Evolutionary conservation across 2,797 vertebrate species (phyloP).

Genomic region (Ceryle rudis): DNA sequence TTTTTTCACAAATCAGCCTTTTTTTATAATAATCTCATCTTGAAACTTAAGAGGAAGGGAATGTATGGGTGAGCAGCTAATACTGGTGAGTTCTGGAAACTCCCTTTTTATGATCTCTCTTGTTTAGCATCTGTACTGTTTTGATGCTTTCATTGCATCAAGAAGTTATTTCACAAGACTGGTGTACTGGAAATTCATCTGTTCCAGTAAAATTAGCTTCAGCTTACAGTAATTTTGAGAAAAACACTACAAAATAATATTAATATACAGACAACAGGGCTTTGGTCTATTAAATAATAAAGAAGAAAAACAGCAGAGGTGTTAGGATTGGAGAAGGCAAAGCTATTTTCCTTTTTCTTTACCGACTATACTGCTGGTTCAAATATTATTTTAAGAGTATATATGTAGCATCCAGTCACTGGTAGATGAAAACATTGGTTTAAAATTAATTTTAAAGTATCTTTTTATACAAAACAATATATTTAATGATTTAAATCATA

Average conservation of each 20-base stretch:
- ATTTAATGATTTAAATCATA: slow-evolving; percentile 64
- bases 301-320: background rate
- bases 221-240: background rate
- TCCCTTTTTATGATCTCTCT: slow-evolving; percentile 79
- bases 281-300: background rate
- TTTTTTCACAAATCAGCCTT: slow-evolving; percentile 68
- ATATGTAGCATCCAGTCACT: background rate
- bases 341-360: slow-evolving; percentile 1
- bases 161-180: slow-evolving; percentile 62
- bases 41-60: slow-evolving; percentile 85
- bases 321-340: background rate
- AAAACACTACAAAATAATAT: background rate
- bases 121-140: slow-evolving; percentile 62
- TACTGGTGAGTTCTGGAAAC: slow-evolving; percentile 82
- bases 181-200: background rate
- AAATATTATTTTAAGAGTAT: background rate
- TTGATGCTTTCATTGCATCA: slow-evolving; percentile 40
- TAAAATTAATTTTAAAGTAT: slow-evolving; percentile 43
- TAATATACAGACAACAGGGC: background rate
- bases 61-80: slow-evolving; percentile 79
- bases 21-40: slow-evolving; percentile 78
- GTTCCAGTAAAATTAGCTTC: slow-evolving; percentile 11
- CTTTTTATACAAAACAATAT: slow-evolving; percentile 16
- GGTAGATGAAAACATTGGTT: background rate
- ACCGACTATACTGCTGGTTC: background rate